These are phyloP conservation scores for Drosophila cardini DNA, from an alignment of 1,140 invertebrate species.

Conservation along the genomic window DNA sequence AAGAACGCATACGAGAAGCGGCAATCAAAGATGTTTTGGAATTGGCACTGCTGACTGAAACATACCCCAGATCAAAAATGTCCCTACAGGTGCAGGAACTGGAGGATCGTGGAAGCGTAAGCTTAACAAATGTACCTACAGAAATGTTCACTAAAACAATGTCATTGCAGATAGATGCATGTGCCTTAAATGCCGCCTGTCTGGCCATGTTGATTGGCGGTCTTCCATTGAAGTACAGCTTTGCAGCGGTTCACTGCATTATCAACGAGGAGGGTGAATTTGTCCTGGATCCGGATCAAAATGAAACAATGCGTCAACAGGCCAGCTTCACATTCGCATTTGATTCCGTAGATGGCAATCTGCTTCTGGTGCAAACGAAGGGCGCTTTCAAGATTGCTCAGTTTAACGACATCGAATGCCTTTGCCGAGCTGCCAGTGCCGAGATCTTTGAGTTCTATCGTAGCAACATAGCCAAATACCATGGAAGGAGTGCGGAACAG, in stretches of 20 bases:
- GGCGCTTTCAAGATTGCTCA: conserved; percentile 88
- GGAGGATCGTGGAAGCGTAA: conserved; percentile 93
- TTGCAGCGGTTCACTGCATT: conserved; percentile 91
- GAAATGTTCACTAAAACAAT: conserved; percentile 1
- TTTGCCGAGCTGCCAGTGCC: conserved; percentile 88
- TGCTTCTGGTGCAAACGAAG: conserved; percentile 88
- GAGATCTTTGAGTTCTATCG: conserved; percentile 90
- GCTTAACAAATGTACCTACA: conserved; percentile 8
- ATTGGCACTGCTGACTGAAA: conserved; percentile 87
- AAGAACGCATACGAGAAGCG: conserved; percentile 90
- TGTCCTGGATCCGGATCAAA: conserved; percentile 88
- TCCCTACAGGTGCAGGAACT: conserved; percentile 93
- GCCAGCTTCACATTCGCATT: conserved; percentile 90
- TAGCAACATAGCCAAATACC: conserved; percentile 80
- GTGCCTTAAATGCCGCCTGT: conserved; percentile 92
- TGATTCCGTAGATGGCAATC: conserved; percentile 88
- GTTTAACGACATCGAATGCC: conserved; percentile 87
- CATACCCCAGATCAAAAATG: conserved; percentile 92
- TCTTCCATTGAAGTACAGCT: conserved; percentile 91
- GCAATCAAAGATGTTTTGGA: conserved; percentile 92
- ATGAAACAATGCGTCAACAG: conserved; percentile 72
- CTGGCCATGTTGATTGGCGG: conserved; percentile 92
- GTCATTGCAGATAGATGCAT: conserved; percentile 89
- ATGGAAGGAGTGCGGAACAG: conserved; percentile 45
- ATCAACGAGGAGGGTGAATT: conserved; percentile 88